Evolutionary conservation across 2,797 vertebrate species (phyloP).

Genomic region (Falco naumanni): DNA sequence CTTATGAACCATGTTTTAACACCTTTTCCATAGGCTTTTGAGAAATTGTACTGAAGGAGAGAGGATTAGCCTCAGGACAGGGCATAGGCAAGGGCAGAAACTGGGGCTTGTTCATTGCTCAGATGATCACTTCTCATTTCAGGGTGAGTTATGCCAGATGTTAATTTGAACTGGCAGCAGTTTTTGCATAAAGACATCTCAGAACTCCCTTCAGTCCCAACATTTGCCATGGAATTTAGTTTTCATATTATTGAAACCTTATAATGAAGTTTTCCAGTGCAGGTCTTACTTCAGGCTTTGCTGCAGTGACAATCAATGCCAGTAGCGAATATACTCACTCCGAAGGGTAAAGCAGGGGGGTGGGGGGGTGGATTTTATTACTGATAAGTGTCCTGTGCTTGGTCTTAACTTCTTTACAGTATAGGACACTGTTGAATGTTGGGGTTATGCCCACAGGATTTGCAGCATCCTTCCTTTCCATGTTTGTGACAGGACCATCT

Average conservation of each 20-base stretch:
- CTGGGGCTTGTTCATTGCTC: background rate
- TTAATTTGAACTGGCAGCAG: slow-evolving; percentile 26
- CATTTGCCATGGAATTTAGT: background rate
- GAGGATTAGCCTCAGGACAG: background rate
- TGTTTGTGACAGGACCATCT: slow-evolving; percentile 1
- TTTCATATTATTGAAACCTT: background rate
- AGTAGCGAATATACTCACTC: background rate
- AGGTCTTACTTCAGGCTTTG: background rate
- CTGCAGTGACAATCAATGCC: background rate
- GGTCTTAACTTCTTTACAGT: background rate
- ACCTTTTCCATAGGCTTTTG: background rate
- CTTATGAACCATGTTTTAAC: background rate
- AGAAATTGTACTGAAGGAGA: background rate
- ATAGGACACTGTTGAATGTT: background rate
- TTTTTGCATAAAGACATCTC: slow-evolving; percentile 27
- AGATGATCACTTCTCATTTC: background rate
- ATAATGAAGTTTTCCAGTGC: background rate
- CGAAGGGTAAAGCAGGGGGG: background rate
- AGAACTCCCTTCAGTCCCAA: background rate
- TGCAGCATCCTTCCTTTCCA: background rate
- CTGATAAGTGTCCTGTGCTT: background rate
- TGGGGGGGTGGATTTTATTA: background rate
- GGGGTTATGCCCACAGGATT: background rate
- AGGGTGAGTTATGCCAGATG: background rate
- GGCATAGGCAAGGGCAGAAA: slow-evolving; percentile 6